These are phyloP conservation scores for Archips crataeganus DNA, from an alignment of 2,888 invertebrate species.

Conservation along the genomic window DNA sequence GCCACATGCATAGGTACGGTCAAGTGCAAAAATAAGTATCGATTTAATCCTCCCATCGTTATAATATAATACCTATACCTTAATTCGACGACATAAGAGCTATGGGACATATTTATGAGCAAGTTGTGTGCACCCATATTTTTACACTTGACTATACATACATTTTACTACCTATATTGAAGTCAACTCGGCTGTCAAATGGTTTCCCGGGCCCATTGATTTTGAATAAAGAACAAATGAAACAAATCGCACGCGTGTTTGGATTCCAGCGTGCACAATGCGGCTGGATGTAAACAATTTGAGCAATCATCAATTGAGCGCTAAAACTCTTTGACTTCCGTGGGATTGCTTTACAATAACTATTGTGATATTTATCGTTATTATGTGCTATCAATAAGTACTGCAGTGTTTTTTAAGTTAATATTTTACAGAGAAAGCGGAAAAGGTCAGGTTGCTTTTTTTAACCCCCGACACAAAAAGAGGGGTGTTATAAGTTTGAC, in stretches of 20 bases:
- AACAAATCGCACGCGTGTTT: conserved; percentile 7
- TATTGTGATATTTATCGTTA: not conserved
- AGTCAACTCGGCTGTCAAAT: not conserved
- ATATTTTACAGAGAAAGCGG: not conserved
- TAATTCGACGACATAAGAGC: too few relatives aligned
- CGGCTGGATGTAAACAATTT: conserved; percentile 10
- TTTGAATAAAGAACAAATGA: not conserved
- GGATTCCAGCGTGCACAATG: conserved; percentile 5
- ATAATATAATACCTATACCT: too few relatives aligned
- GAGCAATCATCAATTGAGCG: not conserved
- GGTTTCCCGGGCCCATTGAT: conserved; percentile 8
- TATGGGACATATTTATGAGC: too few relatives aligned
- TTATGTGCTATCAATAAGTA: not conserved
- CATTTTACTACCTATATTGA: not conserved
- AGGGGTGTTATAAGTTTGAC: too few relatives aligned
- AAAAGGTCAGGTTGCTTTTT: not conserved
- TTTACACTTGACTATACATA: too few relatives aligned
- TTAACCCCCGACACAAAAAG: too few relatives aligned
- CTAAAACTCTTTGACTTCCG: not conserved
- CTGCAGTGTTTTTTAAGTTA: not conserved
- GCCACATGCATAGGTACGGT: too few relatives aligned
- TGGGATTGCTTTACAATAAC: conserved; percentile 3
- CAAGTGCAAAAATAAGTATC: too few relatives aligned
- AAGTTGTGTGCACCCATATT: too few relatives aligned
- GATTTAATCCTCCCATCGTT: too few relatives aligned